Base-by-base conservation (phyloP, 2,797 vertebrate species). In the Paguma larvata region DNA sequence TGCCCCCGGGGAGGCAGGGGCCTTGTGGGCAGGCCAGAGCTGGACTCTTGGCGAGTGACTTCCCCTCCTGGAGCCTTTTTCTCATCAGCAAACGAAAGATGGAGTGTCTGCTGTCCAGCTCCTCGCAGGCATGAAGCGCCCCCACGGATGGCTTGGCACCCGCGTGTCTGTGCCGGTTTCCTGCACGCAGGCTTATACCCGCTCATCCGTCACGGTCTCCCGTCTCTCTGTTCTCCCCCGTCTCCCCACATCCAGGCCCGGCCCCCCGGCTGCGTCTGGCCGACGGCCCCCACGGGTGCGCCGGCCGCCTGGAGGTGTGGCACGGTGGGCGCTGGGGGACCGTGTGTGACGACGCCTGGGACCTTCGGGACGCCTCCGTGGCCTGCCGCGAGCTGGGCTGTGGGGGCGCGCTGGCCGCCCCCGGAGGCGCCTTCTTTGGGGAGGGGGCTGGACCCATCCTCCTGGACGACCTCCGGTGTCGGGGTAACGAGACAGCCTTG, bases 321-420 rank as follows among this genome's bases (percentile, higher is more conserved):
- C 98, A 98, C 0, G 41, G 82, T 0, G 98, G 98, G 0, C 96
- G n/a, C 38, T 99, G 98, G 98, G 98, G 98, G 6, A 96, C 98
- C 0, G 98, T 99, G 72, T 99, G 98, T 0, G 98, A 98, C 0
- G 98, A 98, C 0, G 97, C 70, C 27, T 98, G 98, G 98, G 98
- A 98, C 53, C 97, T 98, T 30, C 97, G 90, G 0, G 98, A 98
- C 0, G 98, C 98, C 0, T 27, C 95, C 0, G 98, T 98, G 79
- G 98, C 98, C 89, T 98, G 98, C 93, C 62, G 93, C 9, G 97
- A 98, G 88, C 98, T 98, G 95, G 98, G 98, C 94, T 99, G 98
- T 0, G 98, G 98, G 1, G 95, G 41, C 0, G 97, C 98, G 0
- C 96, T 98, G 62, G 98, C 98, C 0, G 98, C 98, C 6, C 98